Conservation (phyloP, 2,113 vertebrate species). For the Castor canadensis region DNA sequence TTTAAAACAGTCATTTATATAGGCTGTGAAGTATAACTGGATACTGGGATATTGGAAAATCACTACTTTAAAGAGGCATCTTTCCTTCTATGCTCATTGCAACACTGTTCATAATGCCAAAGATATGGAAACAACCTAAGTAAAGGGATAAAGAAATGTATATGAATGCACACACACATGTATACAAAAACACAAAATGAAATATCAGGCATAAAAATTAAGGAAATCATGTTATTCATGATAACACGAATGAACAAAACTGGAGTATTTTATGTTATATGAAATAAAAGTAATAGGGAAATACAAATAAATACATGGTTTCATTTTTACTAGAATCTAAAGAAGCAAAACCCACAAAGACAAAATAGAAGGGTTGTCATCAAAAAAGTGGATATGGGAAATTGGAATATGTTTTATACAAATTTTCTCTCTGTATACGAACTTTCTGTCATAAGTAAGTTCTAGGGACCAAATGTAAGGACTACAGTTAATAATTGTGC, state of each 20-base stretch:
- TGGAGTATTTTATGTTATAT: neutral
- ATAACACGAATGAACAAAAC: neutral
- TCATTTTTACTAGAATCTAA: neutral
- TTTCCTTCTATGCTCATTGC: no score
- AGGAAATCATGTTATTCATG: neutral
- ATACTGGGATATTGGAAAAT: no score
- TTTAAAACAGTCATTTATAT: no score
- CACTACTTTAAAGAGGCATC: no score
- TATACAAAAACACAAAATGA: neutral
- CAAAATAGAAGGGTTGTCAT: neutral
- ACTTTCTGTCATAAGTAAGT: neutral
- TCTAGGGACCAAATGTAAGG: neutral
- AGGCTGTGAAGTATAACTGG: no score
- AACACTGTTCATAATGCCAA: no score
- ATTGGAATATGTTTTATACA: neutral
- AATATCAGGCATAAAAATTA: neutral
- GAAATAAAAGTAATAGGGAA: neutral
- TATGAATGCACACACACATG: neutral
- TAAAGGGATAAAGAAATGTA: no score
- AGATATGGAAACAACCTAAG: no score
- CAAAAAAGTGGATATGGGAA: neutral
- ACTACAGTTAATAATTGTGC: neutral
- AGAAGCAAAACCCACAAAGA: neutral
- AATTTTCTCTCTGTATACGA: no score
- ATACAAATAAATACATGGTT: neutral